Evolutionary conservation across 2,797 vertebrate species (phyloP), one percentile per base, ranked within the genome.

Genomic region (Spinibarbus caldwelli): DNA sequence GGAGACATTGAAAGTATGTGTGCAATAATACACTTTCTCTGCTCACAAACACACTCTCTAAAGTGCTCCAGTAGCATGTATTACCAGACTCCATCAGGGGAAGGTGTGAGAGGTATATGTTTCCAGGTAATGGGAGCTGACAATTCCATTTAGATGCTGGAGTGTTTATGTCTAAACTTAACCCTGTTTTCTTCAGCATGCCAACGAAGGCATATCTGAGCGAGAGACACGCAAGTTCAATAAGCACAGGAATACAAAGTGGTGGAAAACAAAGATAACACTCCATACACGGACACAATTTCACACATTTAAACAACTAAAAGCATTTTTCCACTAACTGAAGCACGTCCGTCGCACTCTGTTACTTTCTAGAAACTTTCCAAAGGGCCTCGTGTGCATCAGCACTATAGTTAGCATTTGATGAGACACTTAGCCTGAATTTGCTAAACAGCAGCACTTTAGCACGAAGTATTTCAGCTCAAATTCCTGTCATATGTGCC

Each of bases 391-490:
- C 12, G 19, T 57, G 57, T 62, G 73, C 54, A 59, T 29, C 45
- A 31, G 47, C 21, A 26, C 49, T 68, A n/a, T 49, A 71, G 83
- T 54, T 70, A 54, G 23, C 29, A n/a, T 71, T 59, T 31, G 54
- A 49, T 67, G 23, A 47, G 68, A 54, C 3, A 70, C 36, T 17
- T 82, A 82, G 5, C 1, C 66, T 70, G 71, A 88, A 87, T 90
- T 87, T 87, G 85, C 49, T 38, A 91, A 89, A 83, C 45, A 78
- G 54, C 36, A 29, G 76, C 76, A 29, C 76, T 78, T 59, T 62
- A 62, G 76, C 76, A n/a, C n/a, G n/a, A n/a, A n/a, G n/a, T n/a
- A 78, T 78, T 78, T 59, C 15, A 78, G 54, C 36, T 62, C 36
- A 62, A 41, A 62, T 62, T 11, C 36, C 52, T 78, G 36, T 78